These are phyloP conservation scores for Ophiodon elongatus DNA, from an alignment of 2,113 vertebrate genomes.

Conservation along the genomic window DNA sequence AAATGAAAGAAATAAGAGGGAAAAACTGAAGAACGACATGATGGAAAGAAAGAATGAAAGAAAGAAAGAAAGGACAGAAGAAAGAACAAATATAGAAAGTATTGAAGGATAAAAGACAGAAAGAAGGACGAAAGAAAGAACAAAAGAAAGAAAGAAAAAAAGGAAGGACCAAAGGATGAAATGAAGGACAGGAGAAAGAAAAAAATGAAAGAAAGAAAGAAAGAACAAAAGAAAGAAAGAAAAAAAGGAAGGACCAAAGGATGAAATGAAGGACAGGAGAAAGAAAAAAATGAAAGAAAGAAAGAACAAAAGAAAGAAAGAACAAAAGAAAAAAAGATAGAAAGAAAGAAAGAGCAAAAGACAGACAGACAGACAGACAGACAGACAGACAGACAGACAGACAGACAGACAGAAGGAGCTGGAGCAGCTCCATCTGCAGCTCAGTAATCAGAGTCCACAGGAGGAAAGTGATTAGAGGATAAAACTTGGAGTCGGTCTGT, in stretches of 20 bases:
- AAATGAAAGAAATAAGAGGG: neutral
- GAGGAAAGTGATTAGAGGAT: constrained; percentile 31
- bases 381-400: neutral
- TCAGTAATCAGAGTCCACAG: constrained; percentile 39
- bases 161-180: too few species aligned
- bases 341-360: neutral
- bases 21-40: neutral
- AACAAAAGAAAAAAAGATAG: neutral
- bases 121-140: neutral
- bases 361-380: neutral
- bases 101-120: too few species aligned
- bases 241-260: too few species aligned
- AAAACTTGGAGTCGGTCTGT: constrained; percentile 45
- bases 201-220: neutral
- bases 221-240: neutral
- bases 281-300: too few species aligned
- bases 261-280: too few species aligned
- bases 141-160: neutral
- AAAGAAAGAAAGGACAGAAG: neutral
- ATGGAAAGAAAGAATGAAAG: neutral
- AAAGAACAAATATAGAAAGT: too few species aligned
- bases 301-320: neutral
- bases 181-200: neutral
- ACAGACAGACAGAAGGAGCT: neutral
- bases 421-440: constrained; percentile 1